Base-by-base conservation (phyloP, 1,140 invertebrate species). In the Dolichoris vasculosae region DNA sequence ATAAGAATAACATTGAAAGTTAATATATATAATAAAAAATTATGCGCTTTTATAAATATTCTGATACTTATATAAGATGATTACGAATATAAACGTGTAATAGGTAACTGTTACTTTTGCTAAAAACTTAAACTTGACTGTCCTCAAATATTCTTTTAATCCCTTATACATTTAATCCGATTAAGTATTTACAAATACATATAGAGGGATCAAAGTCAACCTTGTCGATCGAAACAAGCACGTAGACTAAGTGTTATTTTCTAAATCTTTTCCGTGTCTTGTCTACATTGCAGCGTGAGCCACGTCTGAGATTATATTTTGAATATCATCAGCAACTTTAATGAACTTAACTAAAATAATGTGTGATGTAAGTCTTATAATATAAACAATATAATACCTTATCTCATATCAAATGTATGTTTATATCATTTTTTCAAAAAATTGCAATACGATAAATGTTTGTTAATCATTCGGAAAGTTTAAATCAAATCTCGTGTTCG, bases 191-290 rank as follows among this genome's bases (percentile, higher is more conserved):
- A 80, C 76, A 59, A 79, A 79, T 59, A 71, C 38, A 35, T 32
- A 64, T 71, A 71, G n/a, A 43, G 77, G 77, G 71, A 84, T 84
- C 59, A 84, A 73, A 78, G 76, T 84, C 77, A 75, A 69, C 32
- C 38, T 59, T 40, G 38, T 85, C 67, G 30, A 80, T 80, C 83
- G 59, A 79, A 51, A 81, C 40, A 75, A 81, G 73, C 51, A 35
- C 46, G 32, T 38, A 40, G 59, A n/a, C 30, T 84, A 51, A 79
- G 63, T 67, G 35, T 78, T 78, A 78, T 84, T 84, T 78, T 84
- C 35, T 43, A 59, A 79, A 79, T 84, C 83, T 48, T 71, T 51
- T 51, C 35, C 67, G 26, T 30, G 40, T 59, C 23, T 78, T 80
- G 43, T 71, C 46, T 59, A 71, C n/a, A 38, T 79, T 59, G 76